These are phyloP conservation scores for Eospalax fontanierii DNA, from an alignment of 2,797 vertebrate species.

Conservation along the genomic window DNA sequence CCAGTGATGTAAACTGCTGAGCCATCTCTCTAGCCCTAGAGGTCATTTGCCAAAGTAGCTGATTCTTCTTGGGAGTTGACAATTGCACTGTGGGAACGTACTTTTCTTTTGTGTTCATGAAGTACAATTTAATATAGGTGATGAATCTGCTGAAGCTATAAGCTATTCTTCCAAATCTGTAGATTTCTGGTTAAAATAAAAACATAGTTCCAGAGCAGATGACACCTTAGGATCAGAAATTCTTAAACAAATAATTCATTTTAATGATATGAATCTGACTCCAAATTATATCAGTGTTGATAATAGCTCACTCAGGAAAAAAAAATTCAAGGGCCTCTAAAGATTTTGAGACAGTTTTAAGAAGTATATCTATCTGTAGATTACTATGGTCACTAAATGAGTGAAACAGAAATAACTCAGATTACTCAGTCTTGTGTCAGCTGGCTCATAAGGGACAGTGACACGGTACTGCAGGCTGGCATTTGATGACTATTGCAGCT, in stretches of 20 bases:
- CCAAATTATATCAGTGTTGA: slow-evolving; percentile 32
- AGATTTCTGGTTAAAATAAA: slow-evolving; percentile 53
- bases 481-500: slow-evolving; percentile 1
- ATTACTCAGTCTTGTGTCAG: slow-evolving; percentile 26
- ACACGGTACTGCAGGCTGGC: background rate
- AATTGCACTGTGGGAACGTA: background rate
- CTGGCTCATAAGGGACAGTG: background rate
- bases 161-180: background rate
- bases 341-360: slow-evolving; percentile 23
- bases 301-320: background rate
- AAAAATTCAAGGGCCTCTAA: background rate
- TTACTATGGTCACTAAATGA: slow-evolving; percentile 42
- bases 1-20: too few relatives aligned
- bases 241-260: slow-evolving; percentile 32
- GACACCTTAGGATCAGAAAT: slow-evolving; percentile 8
- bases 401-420: slow-evolving; percentile 51
- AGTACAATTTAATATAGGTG: slow-evolving; percentile 42
- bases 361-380: background rate
- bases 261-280: slow-evolving; percentile 20
- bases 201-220: background rate
- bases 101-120: slow-evolving; percentile 51
- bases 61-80: background rate
- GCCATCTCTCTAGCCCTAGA: background rate
- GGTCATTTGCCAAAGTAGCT: slow-evolving; percentile 34
- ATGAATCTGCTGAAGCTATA: background rate